These are phyloP conservation scores for Clamator glandarius DNA, from an alignment of 2,797 vertebrate genomes.

Conservation along the genomic window DNA sequence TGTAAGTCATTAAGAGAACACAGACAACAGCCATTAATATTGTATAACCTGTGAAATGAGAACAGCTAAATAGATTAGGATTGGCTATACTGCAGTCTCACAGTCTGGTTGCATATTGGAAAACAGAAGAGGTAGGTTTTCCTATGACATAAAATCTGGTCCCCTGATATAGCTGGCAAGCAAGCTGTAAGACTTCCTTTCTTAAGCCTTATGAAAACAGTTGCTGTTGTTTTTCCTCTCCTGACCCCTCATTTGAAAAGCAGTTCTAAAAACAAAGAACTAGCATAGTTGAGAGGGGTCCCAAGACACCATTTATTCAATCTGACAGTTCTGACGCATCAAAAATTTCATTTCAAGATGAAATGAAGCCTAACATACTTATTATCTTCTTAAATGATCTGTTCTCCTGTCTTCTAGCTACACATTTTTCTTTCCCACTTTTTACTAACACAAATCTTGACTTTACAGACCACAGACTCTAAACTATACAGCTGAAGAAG, in stretches of 20 bases:
- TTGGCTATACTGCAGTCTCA: not conserved
- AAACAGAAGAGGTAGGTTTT: not conserved
- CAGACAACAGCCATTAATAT: not conserved
- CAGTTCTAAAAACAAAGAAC: not conserved
- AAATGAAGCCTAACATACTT: not conserved
- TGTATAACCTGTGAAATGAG: not conserved
- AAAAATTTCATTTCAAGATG: not conserved
- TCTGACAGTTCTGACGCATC: not conserved
- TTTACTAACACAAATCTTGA: not conserved
- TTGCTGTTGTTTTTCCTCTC: not conserved
- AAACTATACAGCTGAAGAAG: not conserved
- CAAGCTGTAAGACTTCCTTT: not conserved
- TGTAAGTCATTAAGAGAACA: not conserved
- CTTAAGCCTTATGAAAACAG: not conserved
- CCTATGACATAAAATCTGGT: not conserved
- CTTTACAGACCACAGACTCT: not conserved
- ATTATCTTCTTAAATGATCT: not conserved
- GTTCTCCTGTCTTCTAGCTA: not conserved
- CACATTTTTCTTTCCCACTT: not conserved
- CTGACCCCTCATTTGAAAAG: not conserved
- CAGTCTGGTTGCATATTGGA: not conserved
- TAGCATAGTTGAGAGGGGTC: not conserved
- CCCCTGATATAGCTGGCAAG: not conserved
- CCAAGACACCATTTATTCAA: not conserved
- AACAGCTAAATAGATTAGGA: not conserved